Evolutionary conservation across 2,113 vertebrate species (phyloP).

Genomic region (Paraplagusia blochii): DNA sequence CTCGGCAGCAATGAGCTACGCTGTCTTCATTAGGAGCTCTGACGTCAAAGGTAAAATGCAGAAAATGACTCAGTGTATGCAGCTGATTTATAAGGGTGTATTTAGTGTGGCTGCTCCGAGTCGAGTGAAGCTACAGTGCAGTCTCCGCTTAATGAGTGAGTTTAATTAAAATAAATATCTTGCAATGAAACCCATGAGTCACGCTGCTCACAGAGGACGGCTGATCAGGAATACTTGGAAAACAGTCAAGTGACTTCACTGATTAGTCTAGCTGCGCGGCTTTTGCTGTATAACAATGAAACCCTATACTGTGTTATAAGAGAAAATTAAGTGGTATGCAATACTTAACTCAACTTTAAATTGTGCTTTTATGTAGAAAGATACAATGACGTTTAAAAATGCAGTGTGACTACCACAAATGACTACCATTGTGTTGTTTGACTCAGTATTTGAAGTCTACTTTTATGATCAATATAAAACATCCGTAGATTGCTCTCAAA

Average conservation of each 20-base stretch:
- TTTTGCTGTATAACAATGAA: neutral
- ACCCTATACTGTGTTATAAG: neutral
- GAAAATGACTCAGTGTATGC: constrained; percentile 50
- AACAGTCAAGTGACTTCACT: constrained; percentile 26
- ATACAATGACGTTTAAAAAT: too few species aligned
- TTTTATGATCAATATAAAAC: too few species aligned
- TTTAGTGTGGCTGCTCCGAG: constrained; percentile 47
- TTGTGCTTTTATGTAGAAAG: too few species aligned
- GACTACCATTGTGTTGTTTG: too few species aligned
- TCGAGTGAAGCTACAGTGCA: constrained; percentile 47
- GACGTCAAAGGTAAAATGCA: constrained; percentile 57
- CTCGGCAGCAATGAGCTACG: constrained; percentile 37
- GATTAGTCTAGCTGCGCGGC: constrained; percentile 24
- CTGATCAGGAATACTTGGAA: constrained; percentile 39
- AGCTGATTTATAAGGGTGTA: constrained; percentile 59
- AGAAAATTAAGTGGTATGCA: too few species aligned
- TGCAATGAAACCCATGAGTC: constrained; percentile 47
- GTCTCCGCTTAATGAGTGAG: constrained; percentile 58
- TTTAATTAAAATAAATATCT: constrained; percentile 50
- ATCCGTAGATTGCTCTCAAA: too few species aligned
- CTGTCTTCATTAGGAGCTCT: constrained; percentile 64
- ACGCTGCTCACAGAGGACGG: constrained; percentile 38
- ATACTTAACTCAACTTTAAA: too few species aligned
- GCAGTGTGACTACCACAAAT: too few species aligned
- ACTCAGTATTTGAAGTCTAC: too few species aligned